Percentiles rank a stretch among this genome's conserved stretches.
Evolutionary conservation across 2,888 invertebrate species (phyloP).

Genomic region (Melinopterus prodromus): DNA sequence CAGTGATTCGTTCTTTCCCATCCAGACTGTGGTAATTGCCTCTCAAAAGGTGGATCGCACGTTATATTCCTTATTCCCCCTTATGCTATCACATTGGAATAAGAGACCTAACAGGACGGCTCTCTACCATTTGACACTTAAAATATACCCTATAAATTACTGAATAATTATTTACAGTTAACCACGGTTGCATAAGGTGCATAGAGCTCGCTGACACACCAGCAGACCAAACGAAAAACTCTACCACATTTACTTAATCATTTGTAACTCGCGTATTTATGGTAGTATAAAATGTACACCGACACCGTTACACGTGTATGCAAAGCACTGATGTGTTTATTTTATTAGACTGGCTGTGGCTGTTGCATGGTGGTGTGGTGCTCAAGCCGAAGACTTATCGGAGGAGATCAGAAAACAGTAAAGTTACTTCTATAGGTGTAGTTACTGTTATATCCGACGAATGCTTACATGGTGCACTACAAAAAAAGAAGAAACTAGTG

Average conservation of each 20-base stretch:
- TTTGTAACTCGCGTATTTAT: background rate
- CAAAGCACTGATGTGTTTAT: background rate
- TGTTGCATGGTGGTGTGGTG: background rate
- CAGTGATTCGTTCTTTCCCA: background rate
- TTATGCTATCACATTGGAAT: background rate
- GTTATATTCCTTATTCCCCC: background rate
- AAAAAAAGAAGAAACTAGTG: too few relatives aligned
- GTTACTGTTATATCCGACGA: background rate
- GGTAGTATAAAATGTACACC: background rate
- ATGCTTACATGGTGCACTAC: background rate
- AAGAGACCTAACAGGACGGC: background rate
- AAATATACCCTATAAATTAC: conserved; percentile 4
- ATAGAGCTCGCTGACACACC: background rate
- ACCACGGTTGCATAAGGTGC: background rate
- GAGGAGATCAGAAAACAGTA: background rate
- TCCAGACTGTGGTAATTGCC: conserved; percentile 4
- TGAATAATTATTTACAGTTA: conserved; percentile 4
- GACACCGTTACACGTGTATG: conserved; percentile 4
- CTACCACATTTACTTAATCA: background rate
- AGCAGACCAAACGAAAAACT: background rate
- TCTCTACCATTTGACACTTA: conserved; percentile 4
- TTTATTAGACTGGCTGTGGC: background rate
- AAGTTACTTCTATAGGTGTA: background rate
- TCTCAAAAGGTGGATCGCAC: background rate
- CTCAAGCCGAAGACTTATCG: background rate